Base-by-base conservation (phyloP, 1,140 invertebrate species). In the Bradysia coprophila region DNA sequence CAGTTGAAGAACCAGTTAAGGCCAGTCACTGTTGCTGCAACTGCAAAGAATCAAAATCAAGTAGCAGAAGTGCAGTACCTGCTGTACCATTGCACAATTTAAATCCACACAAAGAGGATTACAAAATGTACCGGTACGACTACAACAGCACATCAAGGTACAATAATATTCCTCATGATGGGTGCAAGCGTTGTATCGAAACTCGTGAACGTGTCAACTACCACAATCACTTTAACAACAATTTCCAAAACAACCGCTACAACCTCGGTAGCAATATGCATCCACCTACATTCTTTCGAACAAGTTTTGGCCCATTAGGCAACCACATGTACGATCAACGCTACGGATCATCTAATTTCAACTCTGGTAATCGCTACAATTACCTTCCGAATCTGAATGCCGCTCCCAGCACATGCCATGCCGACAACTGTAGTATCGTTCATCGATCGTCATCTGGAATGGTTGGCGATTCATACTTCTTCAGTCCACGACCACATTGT, bases 1-100 rank as follows among this genome's bases (percentile, higher is more conserved):
- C 44, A 16, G 46, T 41, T 43, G 42, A 48, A 47, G 40, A 32
- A 9, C 31, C 18, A 21, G 11, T 10, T 8, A 41, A 41, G 8
- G 2, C 2, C 3, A 41, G 21, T 32, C 13, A 18, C 21, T 41
- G 40, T 41, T 41, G 24, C 22, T 41, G 40, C 21, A 11, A 22
- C 4, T 32, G 24, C 16, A 20, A 41, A 3, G 33, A 41, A 21
- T 19, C 36, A 38, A 18, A n/a, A 20, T 4, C 13, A 28, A 13
- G 13, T 28, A 28, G 6, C 6, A 28, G 6, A 13, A 36, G 9
- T 15, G n/a, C 5, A 6, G 18, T 36, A 16, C 15, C 33, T 36
- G 6, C 9, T 9, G 4, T 6, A 4, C 10, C 5, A 9, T 36
- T 36, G 36, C 18, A 16, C n/a, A 38, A 19, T 38, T 5, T 20